Conservation (phyloP, 2,888 invertebrate genomes). For the Drosophila peninsularis region DNA sequence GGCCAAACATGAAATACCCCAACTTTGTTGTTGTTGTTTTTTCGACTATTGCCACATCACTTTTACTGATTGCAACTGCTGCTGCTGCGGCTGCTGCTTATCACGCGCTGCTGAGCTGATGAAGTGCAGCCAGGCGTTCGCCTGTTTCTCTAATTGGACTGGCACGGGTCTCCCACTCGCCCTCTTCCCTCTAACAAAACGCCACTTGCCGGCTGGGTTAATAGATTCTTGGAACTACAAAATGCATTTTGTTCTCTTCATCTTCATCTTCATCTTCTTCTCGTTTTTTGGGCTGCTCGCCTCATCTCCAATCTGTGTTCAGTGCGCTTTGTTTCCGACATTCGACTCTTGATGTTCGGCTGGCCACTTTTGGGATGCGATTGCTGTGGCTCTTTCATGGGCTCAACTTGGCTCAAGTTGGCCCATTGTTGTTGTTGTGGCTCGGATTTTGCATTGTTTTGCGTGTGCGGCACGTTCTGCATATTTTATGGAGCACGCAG, state of each 20-base stretch:
- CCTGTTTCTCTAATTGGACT: conserved; percentile 48
- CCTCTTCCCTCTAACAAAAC: background rate
- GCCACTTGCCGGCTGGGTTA: conserved; percentile 31
- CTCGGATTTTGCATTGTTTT: conserved; percentile 65
- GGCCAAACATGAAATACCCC: conserved; percentile 43
- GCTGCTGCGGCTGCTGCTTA: conserved; percentile 27
- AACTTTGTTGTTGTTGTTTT: conserved; percentile 7
- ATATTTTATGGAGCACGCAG: conserved; percentile 67
- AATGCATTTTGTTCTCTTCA: conserved; percentile 33
- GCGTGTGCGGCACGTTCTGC: conserved; percentile 67
- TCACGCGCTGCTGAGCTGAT: conserved; percentile 40
- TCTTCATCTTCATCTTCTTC: background rate
- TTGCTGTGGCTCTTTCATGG: conserved; percentile 18
- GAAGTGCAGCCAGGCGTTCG: conserved; percentile 48
- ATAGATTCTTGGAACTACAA: conserved; percentile 52
- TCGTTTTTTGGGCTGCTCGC: conserved; percentile 23
- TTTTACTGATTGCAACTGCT: conserved; percentile 49
- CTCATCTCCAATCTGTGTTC: conserved; percentile 47
- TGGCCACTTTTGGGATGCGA: conserved; percentile 16
- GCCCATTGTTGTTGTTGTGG: conserved; percentile 8
- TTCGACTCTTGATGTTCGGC: conserved; percentile 27
- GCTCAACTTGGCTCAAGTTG: conserved; percentile 13
- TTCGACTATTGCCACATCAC: conserved; percentile 41
- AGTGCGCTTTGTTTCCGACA: conserved; percentile 35
- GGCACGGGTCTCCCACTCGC: conserved; percentile 17